Conservation (phyloP, 2,888 invertebrate genomes). For the Rhingia rostrata region DNA sequence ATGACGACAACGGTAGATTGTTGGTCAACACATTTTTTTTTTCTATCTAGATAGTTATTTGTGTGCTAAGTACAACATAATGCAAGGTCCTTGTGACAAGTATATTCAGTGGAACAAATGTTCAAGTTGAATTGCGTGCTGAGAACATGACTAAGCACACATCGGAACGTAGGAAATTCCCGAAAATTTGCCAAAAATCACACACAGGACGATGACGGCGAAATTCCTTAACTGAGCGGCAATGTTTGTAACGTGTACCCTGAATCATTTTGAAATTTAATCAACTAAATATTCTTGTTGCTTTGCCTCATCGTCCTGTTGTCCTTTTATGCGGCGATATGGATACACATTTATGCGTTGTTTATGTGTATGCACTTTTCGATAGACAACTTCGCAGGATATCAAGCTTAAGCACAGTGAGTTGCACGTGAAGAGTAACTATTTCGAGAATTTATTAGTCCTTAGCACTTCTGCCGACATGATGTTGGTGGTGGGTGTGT, state of each 20-base stretch:
- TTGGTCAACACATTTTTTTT: conserved; percentile 15
- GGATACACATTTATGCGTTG: background rate
- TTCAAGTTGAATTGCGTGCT: conserved; percentile 12
- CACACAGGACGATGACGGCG: conserved; percentile 4
- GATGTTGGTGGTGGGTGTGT: background rate
- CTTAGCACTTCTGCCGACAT: conserved; percentile 20
- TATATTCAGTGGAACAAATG: conserved; percentile 15
- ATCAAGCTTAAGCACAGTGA: conserved; percentile 2
- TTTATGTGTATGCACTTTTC: background rate
- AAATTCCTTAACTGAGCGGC: conserved; percentile 15
- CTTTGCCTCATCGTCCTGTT: background rate
- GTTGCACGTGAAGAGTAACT: conserved; percentile 18
- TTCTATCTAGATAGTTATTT: background rate
- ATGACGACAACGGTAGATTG: conserved; percentile 12
- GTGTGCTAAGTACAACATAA: conserved; percentile 26
- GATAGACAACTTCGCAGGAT: conserved; percentile 1
- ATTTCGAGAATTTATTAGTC: conserved; percentile 63
- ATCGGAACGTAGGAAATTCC: conserved; percentile 1
- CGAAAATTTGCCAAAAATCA: conserved; percentile 14
- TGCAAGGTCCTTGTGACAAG: background rate
- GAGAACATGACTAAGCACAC: conserved; percentile 1
- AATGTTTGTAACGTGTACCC: conserved; percentile 24
- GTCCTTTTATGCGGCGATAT: conserved; percentile 8
- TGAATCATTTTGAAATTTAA: conserved; percentile 51
- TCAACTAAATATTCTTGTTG: conserved; percentile 41